phyloP scores from a whole-genome alignment of 2,888 invertebrate species.

The Stenodera caucasica region DNA sequence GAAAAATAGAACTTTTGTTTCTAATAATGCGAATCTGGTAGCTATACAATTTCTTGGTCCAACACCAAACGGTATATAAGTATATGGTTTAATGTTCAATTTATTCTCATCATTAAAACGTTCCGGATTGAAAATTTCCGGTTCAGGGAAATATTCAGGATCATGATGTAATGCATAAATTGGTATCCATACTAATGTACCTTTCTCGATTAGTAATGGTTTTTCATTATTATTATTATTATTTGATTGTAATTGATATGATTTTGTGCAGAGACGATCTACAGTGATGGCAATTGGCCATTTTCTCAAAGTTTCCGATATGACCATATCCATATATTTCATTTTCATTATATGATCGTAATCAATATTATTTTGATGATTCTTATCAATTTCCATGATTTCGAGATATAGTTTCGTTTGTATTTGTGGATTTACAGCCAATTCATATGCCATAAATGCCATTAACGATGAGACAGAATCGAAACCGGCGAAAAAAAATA shows the following conservation, averaged over 20 bases:
- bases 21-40: not conserved
- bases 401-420: constrained; percentile 17
- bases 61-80: not conserved
- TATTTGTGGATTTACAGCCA: not conserved
- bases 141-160: not conserved
- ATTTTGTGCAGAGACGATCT: not conserved
- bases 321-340: constrained; percentile 2
- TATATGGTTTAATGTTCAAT: not conserved
- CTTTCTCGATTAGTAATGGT: not conserved
- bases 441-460: not conserved
- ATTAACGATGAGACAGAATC: not conserved
- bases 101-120: not conserved
- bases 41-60: not conserved
- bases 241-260: not conserved
- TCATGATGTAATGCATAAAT: not conserved
- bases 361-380: not conserved
- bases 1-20: not conserved
- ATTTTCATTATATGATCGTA: not conserved
- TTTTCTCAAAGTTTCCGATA: not conserved
- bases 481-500: not conserved
- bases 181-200: not conserved
- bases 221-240: no score
- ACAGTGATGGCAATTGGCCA: not conserved
- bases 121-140: not conserved
- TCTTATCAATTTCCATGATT: constrained; percentile 13